phyloP scores from a whole-genome alignment of 1,140 invertebrate species.

The Littorina saxatilis region DNA sequence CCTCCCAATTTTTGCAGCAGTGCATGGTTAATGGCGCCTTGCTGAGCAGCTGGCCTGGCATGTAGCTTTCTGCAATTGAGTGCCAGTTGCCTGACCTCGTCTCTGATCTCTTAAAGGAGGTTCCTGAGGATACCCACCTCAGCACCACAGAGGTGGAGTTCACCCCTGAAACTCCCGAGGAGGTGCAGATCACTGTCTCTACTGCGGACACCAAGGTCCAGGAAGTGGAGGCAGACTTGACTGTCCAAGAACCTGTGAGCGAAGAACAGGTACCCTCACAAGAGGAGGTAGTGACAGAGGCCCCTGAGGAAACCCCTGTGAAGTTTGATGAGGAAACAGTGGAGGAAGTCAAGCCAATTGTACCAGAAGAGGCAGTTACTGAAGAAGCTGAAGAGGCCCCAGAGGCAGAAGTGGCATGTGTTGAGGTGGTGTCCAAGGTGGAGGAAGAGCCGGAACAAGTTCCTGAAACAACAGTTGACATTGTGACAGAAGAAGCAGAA shows the following conservation, averaged over 20 bases:
- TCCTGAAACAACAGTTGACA: constrained; percentile 29
- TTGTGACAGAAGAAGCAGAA: constrained; percentile 37
- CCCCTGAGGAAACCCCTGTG: constrained; percentile 23
- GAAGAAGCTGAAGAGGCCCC: constrained; percentile 28
- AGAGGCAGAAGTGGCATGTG: constrained; percentile 5
- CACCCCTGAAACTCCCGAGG: constrained; percentile 21
- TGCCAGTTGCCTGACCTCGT: constrained; percentile 26
- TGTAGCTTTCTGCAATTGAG: neutral
- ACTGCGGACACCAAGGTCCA: constrained; percentile 32
- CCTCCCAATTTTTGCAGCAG: too few species aligned
- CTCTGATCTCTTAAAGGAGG: constrained; percentile 52
- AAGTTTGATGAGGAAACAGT: constrained; percentile 27
- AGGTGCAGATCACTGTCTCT: constrained; percentile 23
- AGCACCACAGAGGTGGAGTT: constrained; percentile 17
- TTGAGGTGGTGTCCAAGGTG: constrained; percentile 40
- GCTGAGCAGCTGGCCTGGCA: too few species aligned
- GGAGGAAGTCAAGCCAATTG: constrained; percentile 20
- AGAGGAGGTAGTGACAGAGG: constrained; percentile 32
- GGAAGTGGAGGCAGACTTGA: constrained; percentile 32
- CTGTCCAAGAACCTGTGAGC: constrained; percentile 36
- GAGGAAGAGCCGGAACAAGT: constrained; percentile 39
- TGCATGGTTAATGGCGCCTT: too few species aligned
- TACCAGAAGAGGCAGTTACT: constrained; percentile 17
- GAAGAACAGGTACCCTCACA: constrained; percentile 8
- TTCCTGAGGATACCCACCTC: constrained; percentile 42